Evolutionary conservation across 2,113 vertebrate genomes (phyloP), one percentile per base, ranked within the genome.

Genomic region (Asarcornis scutulata): DNA sequence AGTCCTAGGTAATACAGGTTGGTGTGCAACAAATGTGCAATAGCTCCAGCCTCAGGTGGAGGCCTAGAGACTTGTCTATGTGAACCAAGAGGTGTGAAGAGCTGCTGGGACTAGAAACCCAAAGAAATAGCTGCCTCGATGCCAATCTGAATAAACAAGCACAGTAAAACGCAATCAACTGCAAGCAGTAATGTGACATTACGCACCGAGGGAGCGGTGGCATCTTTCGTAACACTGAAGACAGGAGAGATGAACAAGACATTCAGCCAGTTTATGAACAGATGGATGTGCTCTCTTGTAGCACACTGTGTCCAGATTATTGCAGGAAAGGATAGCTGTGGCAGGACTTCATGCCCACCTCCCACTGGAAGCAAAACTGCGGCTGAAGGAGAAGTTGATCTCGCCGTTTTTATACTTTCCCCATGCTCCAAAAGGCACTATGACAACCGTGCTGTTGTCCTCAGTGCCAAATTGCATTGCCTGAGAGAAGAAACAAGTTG

Each of bases 401-500:
- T 99, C 98, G 0, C 98, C 97, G 15, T 94, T 99, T 96, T 98
- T 98, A 94, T 99, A 98, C 84, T 99, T 99, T 50, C 99, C 99
- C 99, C 99, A 99, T 0, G 99, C 99, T 46, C 99, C 99, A 38
- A 99, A 99, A 0, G 99, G 99, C 71, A 99, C 99, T 29, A 99
- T 98, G 2, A 99, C 98, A 31, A 98, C 96, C 0, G 99, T 99
- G 97, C 99, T 98, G 97, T 99, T 99, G 96, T 99, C 99, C 94
- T 99, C 99, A 0, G 99, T 96, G 31, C 99, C 99, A 1, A 99
- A 99, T 27, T 99, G 99, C 12, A 98, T 97, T 13, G 98, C 99
- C 99, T 99, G 77, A 50, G 59, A 48, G 46, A 56, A 93, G 67
- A 96, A 93, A 93, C 55, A 73, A 84, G 75, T 5, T 25, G 40